Conservation (phyloP, 2,888 invertebrate species). For the Yponomeuta malinellus region DNA sequence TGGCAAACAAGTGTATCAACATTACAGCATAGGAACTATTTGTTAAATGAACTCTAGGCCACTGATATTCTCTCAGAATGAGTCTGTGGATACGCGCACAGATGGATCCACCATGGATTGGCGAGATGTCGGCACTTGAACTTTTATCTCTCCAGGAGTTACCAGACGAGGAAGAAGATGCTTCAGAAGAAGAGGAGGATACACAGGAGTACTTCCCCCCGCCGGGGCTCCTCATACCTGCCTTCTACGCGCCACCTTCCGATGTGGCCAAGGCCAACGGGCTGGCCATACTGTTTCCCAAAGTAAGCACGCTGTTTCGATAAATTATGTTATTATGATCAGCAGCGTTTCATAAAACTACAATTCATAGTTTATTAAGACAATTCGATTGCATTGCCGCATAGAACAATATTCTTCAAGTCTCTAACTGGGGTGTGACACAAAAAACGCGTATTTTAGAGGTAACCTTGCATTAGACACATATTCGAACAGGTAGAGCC, state of each 20-base stretch:
- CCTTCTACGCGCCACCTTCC: constrained; percentile 60
- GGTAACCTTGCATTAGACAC: no score
- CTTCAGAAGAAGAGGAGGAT: constrained; percentile 37
- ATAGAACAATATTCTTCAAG: no score
- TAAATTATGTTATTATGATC: neutral
- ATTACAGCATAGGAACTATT: no score
- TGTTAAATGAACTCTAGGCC: no score
- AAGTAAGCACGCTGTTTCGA: constrained; percentile 30
- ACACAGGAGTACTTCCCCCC: constrained; percentile 58
- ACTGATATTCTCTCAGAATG: constrained; percentile 10
- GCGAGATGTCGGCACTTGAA: neutral
- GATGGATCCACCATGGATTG: neutral
- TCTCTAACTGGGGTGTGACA: no score
- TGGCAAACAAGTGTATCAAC: no score
- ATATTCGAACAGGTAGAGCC: no score
- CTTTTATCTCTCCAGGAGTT: constrained; percentile 31
- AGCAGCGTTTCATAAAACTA: no score
- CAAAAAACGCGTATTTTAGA: no score
- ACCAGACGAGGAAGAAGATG: constrained; percentile 37
- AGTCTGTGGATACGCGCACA: no score
- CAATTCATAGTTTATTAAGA: no score
- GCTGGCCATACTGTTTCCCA: constrained; percentile 56
- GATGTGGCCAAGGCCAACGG: constrained; percentile 62
- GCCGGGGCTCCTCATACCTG: constrained; percentile 52
- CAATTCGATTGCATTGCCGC: no score